Evolutionary conservation across 2,797 vertebrate genomes (phyloP), one percentile per base, ranked within the genome.

Genomic region (Neosilurus mollespiculum): DNA sequence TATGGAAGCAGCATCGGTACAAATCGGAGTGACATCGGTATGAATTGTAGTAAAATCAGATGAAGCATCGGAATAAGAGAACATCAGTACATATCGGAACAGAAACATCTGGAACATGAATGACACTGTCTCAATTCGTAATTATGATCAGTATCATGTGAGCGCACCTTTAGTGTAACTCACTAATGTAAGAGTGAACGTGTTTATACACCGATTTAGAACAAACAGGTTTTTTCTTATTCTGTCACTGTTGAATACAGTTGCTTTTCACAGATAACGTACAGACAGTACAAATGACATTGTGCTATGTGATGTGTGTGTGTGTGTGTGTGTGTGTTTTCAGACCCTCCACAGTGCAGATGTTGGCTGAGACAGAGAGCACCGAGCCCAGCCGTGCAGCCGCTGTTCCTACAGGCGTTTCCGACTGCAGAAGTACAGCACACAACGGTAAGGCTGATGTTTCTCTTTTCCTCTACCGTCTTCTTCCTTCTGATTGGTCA

Each of bases 271-370:
- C 24, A 15, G 16, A 18, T 53, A 49, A 64, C 18, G 2, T 34
- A 12, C 78, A 87, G 82, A 37, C 9, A 2, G 14, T 59, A 51
- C 43, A 49, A 16, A 26, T 73, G 26, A 56, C n/a, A n/a, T 22
- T 61, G 26, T 43, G 53, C n/a, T 65, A 0, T 54, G 34, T 64
- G 64, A 15, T 76, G 18, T 37, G 67, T 70, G 30, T 79, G 14
- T 83, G 59, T 65, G 30, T 72, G 16, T 34, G 26, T 58, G 72
- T 91, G 56, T 91, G 71, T 92, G 30, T 89, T 81, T 83, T 73
- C 87, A 98, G 97, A 89, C 97, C 98, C 91, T 98, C 98, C 88
- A 97, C 98, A 96, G 97, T 98, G 85, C 95, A 96, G n/a, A 94
- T 97, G 86, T 90, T 98, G 87, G 96, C 97, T 62, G 97, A 98